A percentile compares a stretch with the other conserved stretches of the same genome.
These are phyloP conservation scores for Nannoperca australis DNA, from an alignment of 2,797 vertebrate genomes.

Conservation along the genomic window DNA sequence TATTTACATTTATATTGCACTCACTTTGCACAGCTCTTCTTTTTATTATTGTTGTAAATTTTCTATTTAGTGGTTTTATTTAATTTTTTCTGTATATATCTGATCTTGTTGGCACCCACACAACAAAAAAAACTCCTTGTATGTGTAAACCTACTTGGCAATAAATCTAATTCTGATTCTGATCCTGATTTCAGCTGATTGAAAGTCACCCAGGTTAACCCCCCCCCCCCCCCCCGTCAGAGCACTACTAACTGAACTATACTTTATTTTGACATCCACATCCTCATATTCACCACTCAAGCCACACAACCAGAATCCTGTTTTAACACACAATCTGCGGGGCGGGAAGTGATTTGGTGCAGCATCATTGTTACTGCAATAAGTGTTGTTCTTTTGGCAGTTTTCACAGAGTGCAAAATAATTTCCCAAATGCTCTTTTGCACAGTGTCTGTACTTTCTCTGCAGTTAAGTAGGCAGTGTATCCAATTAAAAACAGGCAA, in stretches of 20 bases:
- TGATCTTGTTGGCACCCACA: no score
- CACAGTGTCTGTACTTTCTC: background rate
- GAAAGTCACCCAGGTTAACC: background rate
- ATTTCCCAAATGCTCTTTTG: background rate
- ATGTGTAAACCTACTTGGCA: no score
- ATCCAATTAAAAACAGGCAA: constrained; percentile 5
- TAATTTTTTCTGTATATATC: no score
- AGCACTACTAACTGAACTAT: background rate
- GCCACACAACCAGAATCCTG: background rate
- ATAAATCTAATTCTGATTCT: no score
- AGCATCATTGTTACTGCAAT: background rate
- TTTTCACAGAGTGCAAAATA: constrained; percentile 7
- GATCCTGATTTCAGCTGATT: no score
- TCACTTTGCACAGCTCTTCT: no score
- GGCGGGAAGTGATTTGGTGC: constrained; percentile 1
- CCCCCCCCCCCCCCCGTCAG: no score
- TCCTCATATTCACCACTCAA: constrained; percentile 14
- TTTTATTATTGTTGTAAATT: no score
- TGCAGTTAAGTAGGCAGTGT: constrained; percentile 1
- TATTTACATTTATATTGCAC: no score
- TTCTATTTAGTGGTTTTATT: no score
- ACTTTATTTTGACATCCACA: constrained; percentile 3
- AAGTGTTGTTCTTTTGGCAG: constrained; percentile 1
- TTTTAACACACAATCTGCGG: constrained; percentile 13
- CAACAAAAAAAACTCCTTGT: no score